These are phyloP conservation scores for Diarsia dahlii DNA, from an alignment of 2,888 invertebrate species.

Conservation along the genomic window DNA sequence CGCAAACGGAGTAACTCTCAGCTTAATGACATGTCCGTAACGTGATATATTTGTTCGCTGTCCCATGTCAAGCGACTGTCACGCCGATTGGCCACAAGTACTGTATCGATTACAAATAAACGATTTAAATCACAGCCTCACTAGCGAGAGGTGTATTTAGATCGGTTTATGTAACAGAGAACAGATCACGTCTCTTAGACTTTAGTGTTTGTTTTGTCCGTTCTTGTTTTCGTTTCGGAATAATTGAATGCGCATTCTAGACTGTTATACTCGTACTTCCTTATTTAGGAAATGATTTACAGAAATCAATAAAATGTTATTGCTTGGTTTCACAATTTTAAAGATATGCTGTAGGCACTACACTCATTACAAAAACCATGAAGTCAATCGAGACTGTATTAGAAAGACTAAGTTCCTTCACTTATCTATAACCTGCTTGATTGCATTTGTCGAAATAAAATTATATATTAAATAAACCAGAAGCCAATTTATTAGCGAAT, in stretches of 20 bases:
- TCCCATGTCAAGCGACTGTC: conserved; percentile 62
- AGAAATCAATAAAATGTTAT: not conserved
- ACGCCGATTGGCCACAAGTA: conserved; percentile 60
- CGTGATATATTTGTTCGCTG: conserved; percentile 67
- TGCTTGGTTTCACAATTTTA: not conserved
- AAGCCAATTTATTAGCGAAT: conserved; percentile 46
- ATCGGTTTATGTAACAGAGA: conserved; percentile 58
- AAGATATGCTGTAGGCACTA: not conserved
- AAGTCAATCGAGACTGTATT: not conserved
- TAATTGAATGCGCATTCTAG: conserved; percentile 29
- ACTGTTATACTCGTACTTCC: conserved; percentile 26
- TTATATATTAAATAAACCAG: conserved; percentile 31
- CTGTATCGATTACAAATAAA: conserved; percentile 66
- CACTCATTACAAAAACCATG: conserved; percentile 3
- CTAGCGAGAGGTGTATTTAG: conserved; percentile 48
- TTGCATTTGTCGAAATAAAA: conserved; percentile 35
- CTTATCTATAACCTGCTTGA: conserved; percentile 22
- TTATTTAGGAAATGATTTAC: conserved; percentile 33
- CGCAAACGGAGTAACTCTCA: conserved; percentile 50
- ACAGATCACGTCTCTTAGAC: conserved; percentile 42
- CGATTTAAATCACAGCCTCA: conserved; percentile 54
- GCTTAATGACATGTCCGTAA: conserved; percentile 67
- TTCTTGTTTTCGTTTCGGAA: not conserved
- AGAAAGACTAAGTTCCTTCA: conserved; percentile 15
- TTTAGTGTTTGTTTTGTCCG: conserved; percentile 38